phyloP scores from a whole-genome alignment of 2,797 vertebrate genomes.

The Chrosomus eos region DNA sequence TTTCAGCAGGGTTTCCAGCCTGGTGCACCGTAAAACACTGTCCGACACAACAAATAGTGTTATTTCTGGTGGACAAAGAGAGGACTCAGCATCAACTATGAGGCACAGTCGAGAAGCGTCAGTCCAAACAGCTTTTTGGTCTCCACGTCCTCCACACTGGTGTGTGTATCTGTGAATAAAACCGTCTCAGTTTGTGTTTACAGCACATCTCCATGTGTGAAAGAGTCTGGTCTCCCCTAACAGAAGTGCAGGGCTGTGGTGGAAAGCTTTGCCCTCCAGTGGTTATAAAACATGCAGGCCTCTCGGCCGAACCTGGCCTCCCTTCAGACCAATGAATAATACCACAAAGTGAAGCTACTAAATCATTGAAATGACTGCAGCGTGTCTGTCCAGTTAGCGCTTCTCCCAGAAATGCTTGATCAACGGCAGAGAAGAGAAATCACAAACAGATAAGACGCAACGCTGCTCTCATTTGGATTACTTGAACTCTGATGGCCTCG shows the following conservation, averaged over 20 bases:
- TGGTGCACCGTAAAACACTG: background rate
- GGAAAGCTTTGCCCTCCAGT: slow-evolving; percentile 75
- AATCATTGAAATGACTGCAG: slow-evolving; percentile 77
- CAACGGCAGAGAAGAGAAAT: slow-evolving; percentile 67
- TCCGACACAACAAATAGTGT: background rate
- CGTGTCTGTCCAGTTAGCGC: slow-evolving; percentile 63
- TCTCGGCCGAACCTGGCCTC: slow-evolving; percentile 73
- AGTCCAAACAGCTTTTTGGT: slow-evolving; percentile 21
- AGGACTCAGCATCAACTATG: background rate
- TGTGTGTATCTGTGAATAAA: slow-evolving; percentile 29
- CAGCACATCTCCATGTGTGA: slow-evolving; percentile 66
- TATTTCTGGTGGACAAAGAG: slow-evolving; percentile 25
- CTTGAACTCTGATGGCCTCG: slow-evolving; percentile 56
- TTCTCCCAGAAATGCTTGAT: slow-evolving; percentile 68
- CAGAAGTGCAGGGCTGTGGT: slow-evolving; percentile 72
- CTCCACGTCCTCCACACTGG: slow-evolving; percentile 12
- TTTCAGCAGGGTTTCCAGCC: too few species aligned
- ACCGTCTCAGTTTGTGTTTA: slow-evolving; percentile 50
- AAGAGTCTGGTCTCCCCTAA: slow-evolving; percentile 65
- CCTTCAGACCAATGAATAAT: slow-evolving; percentile 79
- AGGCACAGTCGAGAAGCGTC: background rate
- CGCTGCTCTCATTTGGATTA: slow-evolving; percentile 45
- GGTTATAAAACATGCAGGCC: slow-evolving; percentile 78
- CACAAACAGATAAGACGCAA: slow-evolving; percentile 45
- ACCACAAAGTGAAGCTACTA: slow-evolving; percentile 77